Evolutionary conservation across 2,888 invertebrate genomes (phyloP).

Genomic region (Sipha maydis): DNA sequence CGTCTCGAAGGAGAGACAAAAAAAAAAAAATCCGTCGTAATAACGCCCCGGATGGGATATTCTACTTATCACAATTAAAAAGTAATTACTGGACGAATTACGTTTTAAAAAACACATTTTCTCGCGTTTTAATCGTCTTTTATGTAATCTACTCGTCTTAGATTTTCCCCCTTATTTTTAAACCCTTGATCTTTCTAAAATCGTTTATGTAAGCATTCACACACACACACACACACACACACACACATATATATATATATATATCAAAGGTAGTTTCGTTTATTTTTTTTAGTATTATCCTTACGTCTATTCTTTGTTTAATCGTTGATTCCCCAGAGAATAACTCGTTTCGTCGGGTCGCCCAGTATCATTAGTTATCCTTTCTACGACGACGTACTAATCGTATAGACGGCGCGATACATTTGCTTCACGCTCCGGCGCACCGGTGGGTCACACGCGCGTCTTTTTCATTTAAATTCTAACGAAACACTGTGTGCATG

Average conservation of each 20-base stretch:
- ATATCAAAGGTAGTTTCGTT: not conserved
- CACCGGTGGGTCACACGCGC: not conserved
- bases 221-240: too few species aligned
- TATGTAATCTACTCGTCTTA: not conserved
- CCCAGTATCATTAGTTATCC: not conserved
- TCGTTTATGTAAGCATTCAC: not conserved
- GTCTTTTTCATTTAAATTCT: not conserved
- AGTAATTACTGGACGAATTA: not conserved
- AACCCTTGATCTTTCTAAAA: not conserved
- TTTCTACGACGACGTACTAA: not conserved
- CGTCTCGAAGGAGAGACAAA: not conserved
- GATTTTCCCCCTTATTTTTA: not conserved
- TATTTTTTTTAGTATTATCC: not conserved
- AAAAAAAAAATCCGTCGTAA: not conserved
- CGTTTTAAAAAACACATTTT: conserved; percentile 5
- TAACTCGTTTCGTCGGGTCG: not conserved
- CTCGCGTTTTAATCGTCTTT: not conserved
- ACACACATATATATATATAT: too few species aligned
- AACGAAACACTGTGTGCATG: not conserved
- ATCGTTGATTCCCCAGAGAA: not conserved
- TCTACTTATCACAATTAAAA: conserved; percentile 23
- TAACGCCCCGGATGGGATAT: not conserved
- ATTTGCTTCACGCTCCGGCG: not conserved
- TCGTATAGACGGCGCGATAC: not conserved
- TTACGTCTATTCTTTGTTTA: not conserved